Evolutionary conservation across 2,797 vertebrate species (phyloP), one percentile per base, ranked within the genome.

Genomic region (Manis javanica): DNA sequence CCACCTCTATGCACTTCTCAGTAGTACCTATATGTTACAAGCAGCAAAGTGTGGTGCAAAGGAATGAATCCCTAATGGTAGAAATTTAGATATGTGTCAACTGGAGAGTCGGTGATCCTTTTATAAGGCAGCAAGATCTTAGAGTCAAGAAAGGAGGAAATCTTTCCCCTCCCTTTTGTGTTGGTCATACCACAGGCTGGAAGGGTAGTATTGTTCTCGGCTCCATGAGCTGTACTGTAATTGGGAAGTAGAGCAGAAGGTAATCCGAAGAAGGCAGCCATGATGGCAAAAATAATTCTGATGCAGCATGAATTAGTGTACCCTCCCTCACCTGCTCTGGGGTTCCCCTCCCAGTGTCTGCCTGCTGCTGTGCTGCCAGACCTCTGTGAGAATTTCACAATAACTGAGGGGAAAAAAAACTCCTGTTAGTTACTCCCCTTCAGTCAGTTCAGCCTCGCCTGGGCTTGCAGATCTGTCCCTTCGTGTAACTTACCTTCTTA

Each of bases 191-290:
- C 61, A 19, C 14, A 34, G 90, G 57, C 92, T 57, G 86, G 49
- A 69, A 72, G 57, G 7, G 16, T 78, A 9, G 87, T 21, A 7
- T 87, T 89, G 85, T 93, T 66, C 85, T 88, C 34, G 0, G 95
- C 75, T 97, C 94, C 18, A 0, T 55, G 94, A 97, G 68, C 94
- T 85, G 31, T 78, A 9, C 92, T 86, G 66, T 95, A 95, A 96
- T 96, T 96, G 97, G 96, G 97, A 98, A 97, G 78, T 96, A 96
- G 97, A 97, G 97, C 96, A 49, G 96, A 97, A 97, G 88, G 37
- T 88, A 83, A 96, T 95, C 61, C 37, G 90, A 95, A 42, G 92
- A 63, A 83, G 66, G 66, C 64, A 51, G 66, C 77, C 92, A 16
- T 26, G 42, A 74, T 84, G 91, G 69, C 3, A 16, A 34, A 94